Percentiles rank a stretch among this genome's conserved stretches.
Evolutionary conservation across 2,797 vertebrate species (phyloP).

Genomic region (Menidia menidia): DNA sequence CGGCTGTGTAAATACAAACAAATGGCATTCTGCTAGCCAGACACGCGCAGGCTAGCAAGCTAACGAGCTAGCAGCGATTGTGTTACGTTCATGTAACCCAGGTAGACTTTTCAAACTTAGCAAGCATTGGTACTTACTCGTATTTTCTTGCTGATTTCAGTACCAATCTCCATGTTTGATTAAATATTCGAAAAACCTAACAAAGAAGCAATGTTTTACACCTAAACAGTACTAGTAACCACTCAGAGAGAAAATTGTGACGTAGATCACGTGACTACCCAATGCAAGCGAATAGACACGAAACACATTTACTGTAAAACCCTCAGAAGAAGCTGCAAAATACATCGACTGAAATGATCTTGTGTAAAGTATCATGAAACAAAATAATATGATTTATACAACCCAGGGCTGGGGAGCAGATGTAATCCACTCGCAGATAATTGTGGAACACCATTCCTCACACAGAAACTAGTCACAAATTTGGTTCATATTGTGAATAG

Average conservation of each 20-base stretch:
- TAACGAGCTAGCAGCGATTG: slow-evolving; percentile 25
- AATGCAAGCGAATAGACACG: slow-evolving; percentile 14
- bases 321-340: not conserved
- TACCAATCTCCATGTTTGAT: slow-evolving; percentile 82
- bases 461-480: too few species aligned
- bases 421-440: too few species aligned
- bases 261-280: slow-evolving; percentile 25
- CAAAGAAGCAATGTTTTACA: slow-evolving; percentile 7
- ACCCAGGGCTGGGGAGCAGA: too few species aligned
- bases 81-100: not conserved
- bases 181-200: not conserved
- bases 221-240: not conserved
- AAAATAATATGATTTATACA: too few species aligned
- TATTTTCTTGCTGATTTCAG: slow-evolving; percentile 88
- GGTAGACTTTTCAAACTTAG: fast-evolving
- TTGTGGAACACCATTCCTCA: too few species aligned
- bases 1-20: slow-evolving; percentile 29
- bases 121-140: slow-evolving; percentile 63
- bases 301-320: not conserved
- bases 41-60: slow-evolving; percentile 31
- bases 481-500: too few species aligned
- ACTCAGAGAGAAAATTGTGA: slow-evolving; percentile 12
- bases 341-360: too few species aligned
- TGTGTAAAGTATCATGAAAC: too few species aligned
- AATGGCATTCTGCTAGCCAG: not conserved